Base-by-base conservation (phyloP, 30 jellyfish, hydroid and myxozoan genomes). In the Aurelia sp. region DNA sequence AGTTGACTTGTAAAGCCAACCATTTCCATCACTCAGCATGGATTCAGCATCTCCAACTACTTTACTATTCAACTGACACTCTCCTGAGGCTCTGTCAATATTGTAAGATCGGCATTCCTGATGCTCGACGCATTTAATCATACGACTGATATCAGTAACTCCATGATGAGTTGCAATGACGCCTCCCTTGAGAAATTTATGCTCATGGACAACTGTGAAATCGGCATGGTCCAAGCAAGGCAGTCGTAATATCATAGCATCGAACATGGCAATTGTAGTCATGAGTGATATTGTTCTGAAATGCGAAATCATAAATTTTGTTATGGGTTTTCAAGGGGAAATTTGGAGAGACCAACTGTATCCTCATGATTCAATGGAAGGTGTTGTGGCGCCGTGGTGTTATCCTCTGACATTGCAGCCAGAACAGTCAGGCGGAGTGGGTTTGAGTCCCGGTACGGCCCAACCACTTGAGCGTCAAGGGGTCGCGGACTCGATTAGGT, bases 1-100 rank as follows among this genome's bases (percentile, higher is more conserved):
- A 41, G 82, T 71, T 71, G 82, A 71, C n/a, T 71, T 71, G 82
- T 71, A 71, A 9, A 71, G 12, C 82, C 82, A 71, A 13, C 82
- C 82, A 16, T 50, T 64, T 16, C 50, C 82, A 71, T 71, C 68
- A 20, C 68, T n/a, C 17, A 71, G 69, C 44, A 41, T 12, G 4
- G 82, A 18, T 13, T 22, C 62, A 3, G 41, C 21, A 47, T 71
- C 50, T 12, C 68, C 21, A 40, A 22, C 21, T 16, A 66, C 31
- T 11, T 41, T 47, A 18, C 68, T 40, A 41, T 48, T 71, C 40
- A 71, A 48, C 31, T 71, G 68, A 47, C 82, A 71, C 5, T 18
- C 50, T 9, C 82, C 41, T 17, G 30, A n/a, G 27, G 17, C 17
- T 12, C 67, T 71, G 67, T 71, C 22, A 69, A 48, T 71, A 52